Evolutionary conservation across 2,888 invertebrate genomes (phyloP), one percentile per base, ranked within the genome.

Genomic region (Standfussiana lucernea): DNA sequence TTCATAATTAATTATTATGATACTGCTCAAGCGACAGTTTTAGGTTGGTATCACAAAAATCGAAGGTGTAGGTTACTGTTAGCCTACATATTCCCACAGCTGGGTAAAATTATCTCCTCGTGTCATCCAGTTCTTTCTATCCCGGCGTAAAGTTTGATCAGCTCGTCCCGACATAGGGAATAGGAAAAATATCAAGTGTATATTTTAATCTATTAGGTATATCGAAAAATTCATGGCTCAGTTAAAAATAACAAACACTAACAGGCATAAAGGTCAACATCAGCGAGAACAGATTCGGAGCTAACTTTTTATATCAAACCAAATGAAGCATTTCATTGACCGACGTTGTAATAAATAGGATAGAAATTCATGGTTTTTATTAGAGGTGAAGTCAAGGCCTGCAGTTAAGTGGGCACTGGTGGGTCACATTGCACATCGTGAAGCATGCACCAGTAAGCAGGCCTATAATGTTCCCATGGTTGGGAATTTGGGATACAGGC

Each of bases 341-440:
- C 74, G 81, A 73, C 72, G 77, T 74, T 80, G 79, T 80, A 86
- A 77, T 85, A 85, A 88, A 82, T 88, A 85, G 87, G 80, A 86
- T 83, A 86, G 86, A 88, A 89, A 88, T 83, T 83, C 66, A 86
- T 89, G 21, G 90, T 88, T 86, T 86, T 85, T 81, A 83, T 75
- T 73, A 79, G 50, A 21, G 1, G 69, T 71, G 75, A 77, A 91
- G 90, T 90, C 92, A 92, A 93, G 92, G 92, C 66, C 80, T 59
- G 35, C 65, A 79, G 77, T 83, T 56, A 69, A 82, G 75, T 85
- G 75, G 79, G 73, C 77, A 83, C 67, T 71, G 73, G 75, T 78
- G 71, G 83, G 82, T 73, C 79, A 84, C 75, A 86, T 88, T 85
- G 88, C 90, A 89, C 88, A 88, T 80, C 85, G 80, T 62, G 47